Base-by-base conservation (phyloP, 2,113 vertebrate species). In the Malurus elegans region DNA sequence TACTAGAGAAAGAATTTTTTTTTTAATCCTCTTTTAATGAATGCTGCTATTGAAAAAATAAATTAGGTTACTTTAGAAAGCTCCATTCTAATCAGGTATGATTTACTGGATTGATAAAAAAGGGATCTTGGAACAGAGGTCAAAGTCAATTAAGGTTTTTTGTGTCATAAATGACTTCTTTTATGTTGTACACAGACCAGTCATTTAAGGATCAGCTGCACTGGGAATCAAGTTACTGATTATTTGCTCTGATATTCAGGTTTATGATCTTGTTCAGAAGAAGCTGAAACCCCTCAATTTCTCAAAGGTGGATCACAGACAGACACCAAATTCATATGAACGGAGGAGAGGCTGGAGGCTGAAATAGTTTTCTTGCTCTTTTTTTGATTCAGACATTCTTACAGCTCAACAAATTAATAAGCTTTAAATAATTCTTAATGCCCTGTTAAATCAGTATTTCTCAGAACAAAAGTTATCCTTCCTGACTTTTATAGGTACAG, bases 111-210 rank as follows among this genome's bases (percentile, higher is more conserved):
- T 24, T 67, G 80, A 96, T 90, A 12, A 90, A 92, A 84, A 19
- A 1, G 12, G 13, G 29, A 57, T 90, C 67, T 95, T 25, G 8
- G 84, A 94, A 83, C 32, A 65, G 51, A 86, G 44, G 57, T 91
- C 74, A 74, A 95, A 93, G 45, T 86, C 65, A 92, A 80, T 76
- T 57, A 91, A 78, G 50, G 48, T 34, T 72, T 95, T 89, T 58
- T 79, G n/a, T 79, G 88, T 86, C 76, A 54, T 83, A 96, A 97
- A 96, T 92, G 31, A 75, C 90, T 96, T 93, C 81, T 88, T 96
- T 96, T 93, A 88, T 86, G 67, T 67, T 47, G 54, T 78, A 86
- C 45, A 91, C 86, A 96, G 74, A 95, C 79, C 5, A 19, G 81
- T 53, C 62, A 86, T 94, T 93, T 86, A 92, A 95, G 65, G 80